A percentile compares a stretch with the other conserved stretches of the same genome.
Evolutionary conservation across 2,113 vertebrate genomes (phyloP).

Genomic region (Sinocyclocheilus grahami): DNA sequence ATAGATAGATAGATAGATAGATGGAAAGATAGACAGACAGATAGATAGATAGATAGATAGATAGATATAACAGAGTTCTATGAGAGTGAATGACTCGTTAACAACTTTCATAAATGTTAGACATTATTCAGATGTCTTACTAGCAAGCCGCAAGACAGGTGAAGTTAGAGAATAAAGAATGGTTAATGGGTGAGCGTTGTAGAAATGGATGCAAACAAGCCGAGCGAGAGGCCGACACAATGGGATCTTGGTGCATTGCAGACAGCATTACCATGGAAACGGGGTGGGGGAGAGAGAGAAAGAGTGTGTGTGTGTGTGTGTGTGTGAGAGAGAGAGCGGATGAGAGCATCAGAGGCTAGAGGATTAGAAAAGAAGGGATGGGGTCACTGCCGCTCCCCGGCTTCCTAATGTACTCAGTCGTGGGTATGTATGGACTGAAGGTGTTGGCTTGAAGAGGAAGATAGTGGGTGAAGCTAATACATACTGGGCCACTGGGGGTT

Average conservation of each 20-base stretch:
- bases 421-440: constrained; percentile 45
- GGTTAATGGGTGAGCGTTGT: constrained; percentile 47
- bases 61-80: background rate
- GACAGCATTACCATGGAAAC: constrained; percentile 87
- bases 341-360: constrained; percentile 64
- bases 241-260: constrained; percentile 84
- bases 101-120: background rate
- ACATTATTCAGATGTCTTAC: background rate
- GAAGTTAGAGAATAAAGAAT: constrained; percentile 3
- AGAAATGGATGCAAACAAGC: constrained; percentile 40
- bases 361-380: constrained; percentile 73
- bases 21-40: too few relatives aligned
- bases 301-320: constrained; percentile 26
- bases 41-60: background rate
- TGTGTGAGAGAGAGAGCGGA: constrained; percentile 42
- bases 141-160: background rate
- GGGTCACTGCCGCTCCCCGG: constrained; percentile 61
- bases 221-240: constrained; percentile 63
- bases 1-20: background rate
- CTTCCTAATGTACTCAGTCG: background rate
- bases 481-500: background rate
- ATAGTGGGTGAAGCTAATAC: constrained; percentile 40
- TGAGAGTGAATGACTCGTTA: background rate
- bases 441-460: constrained; percentile 25
- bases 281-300: constrained; percentile 63